phyloP scores from a whole-genome alignment of 2,888 invertebrate genomes.

The Amitus sp. region DNA sequence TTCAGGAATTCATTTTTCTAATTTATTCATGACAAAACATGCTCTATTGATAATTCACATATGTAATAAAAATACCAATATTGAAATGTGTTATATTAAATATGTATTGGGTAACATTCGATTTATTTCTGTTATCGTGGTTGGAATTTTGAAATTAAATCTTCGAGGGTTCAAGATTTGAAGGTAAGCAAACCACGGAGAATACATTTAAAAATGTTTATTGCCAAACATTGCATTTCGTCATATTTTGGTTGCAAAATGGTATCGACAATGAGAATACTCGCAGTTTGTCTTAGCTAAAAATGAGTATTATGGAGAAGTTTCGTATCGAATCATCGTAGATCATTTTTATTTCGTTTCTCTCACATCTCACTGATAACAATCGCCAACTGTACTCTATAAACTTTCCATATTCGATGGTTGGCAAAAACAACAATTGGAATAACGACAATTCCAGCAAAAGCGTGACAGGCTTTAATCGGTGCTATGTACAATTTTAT shows the following conservation, averaged over 20 bases:
- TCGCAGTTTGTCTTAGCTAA: not conserved
- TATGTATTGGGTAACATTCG: too few species aligned
- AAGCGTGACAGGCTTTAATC: slow-evolving; percentile 7
- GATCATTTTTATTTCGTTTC: too few species aligned
- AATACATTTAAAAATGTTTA: slow-evolving; percentile 33
- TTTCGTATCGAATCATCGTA: not conserved
- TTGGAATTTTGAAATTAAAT: too few species aligned
- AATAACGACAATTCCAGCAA: slow-evolving; percentile 6
- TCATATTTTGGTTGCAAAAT: slow-evolving; percentile 24
- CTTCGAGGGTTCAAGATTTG: too few species aligned
- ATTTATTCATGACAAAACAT: too few species aligned
- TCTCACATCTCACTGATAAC: too few species aligned
- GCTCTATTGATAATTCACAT: too few species aligned
- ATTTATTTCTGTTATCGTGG: too few species aligned
- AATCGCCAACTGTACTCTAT: not conserved
- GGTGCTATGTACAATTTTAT: slow-evolving; percentile 2
- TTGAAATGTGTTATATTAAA: too few species aligned
- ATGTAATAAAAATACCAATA: too few species aligned
- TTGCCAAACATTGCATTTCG: slow-evolving; percentile 34
- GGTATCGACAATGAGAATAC: slow-evolving; percentile 21
- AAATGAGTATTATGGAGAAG: not conserved
- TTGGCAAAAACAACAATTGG: slow-evolving; percentile 1
- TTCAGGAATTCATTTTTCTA: too few species aligned
- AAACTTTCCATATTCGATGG: not conserved
- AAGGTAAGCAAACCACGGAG: not conserved